These are phyloP conservation scores for Suillia variegata DNA, from an alignment of 2,888 invertebrate genomes.

Conservation along the genomic window DNA sequence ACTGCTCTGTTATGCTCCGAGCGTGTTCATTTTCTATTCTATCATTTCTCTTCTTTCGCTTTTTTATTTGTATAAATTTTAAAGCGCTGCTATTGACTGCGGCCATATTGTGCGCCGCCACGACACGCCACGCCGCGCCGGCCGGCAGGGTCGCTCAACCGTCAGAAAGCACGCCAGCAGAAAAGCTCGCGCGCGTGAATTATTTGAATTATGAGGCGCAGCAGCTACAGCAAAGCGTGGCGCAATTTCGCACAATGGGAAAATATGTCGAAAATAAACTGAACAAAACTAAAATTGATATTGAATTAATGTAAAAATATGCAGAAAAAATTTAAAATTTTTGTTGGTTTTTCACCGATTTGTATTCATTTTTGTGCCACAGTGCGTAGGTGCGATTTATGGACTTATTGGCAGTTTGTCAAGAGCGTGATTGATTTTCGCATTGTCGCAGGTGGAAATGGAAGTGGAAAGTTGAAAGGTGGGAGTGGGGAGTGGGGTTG, in stretches of 20 bases:
- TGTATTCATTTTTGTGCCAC: no score
- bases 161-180: neutral
- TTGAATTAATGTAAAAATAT: no score
- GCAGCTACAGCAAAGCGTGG: neutral
- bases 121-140: neutral
- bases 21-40: no score
- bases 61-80: neutral
- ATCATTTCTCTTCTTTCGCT: no score
- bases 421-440: conserved; percentile 24
- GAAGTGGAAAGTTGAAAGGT: no score
- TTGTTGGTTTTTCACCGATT: no score
- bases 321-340: no score
- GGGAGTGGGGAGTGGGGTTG: no score
- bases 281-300: no score
- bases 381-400: conserved; percentile 22
- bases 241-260: no score
- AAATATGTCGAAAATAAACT: no score
- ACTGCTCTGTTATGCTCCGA: no score
- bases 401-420: conserved; percentile 27
- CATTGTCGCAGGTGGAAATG: neutral
- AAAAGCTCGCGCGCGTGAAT: conserved; percentile 12
- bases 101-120: neutral
- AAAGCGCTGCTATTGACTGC: conserved; percentile 11
- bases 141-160: neutral
- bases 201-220: conserved; percentile 15